phyloP scores from a whole-genome alignment of 2,113 vertebrate species.

The human region GRCh38 chr20:55472501-55473000 shows the following conservation, averaged over 20 bases:
- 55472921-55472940: not conserved
- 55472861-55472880: not conserved
- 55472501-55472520: not conserved
- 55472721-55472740: not conserved
- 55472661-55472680: not conserved
- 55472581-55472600: not conserved
- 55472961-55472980: accelerated
- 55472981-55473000: not conserved
- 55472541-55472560: not conserved
- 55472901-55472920: not conserved
- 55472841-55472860: not conserved
- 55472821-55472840: not conserved
- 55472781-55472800: not conserved
- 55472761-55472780: not conserved
- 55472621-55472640: not conserved
- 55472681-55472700: accelerated
- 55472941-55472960: not conserved
- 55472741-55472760: not conserved
- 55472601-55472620: not conserved
- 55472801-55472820: not conserved
- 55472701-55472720: accelerated
- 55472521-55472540: not conserved
- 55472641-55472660: not conserved
- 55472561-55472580: not conserved
- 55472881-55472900: not conserved